phyloP scores from a whole-genome alignment of 92 coral and sea anemone species.

The Blastomussa wellsi region DNA sequence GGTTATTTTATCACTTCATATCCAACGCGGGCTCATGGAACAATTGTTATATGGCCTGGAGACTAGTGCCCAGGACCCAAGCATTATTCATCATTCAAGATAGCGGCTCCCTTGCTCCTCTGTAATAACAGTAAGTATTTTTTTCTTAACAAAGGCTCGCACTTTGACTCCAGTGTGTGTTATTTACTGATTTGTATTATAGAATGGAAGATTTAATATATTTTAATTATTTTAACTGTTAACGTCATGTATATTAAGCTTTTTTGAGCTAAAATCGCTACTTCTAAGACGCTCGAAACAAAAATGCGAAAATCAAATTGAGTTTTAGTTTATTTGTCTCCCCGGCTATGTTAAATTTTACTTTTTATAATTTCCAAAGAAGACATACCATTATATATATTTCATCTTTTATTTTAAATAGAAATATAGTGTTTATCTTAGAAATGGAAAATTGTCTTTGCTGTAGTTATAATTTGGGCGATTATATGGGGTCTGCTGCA shows the following conservation, averaged over 20 bases:
- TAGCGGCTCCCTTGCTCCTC: too few species aligned
- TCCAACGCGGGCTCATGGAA: too few species aligned
- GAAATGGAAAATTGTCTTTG: slow-evolving; percentile 33
- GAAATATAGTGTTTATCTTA: slow-evolving; percentile 36
- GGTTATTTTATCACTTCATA: too few species aligned
- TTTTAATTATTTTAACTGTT: slow-evolving; percentile 28
- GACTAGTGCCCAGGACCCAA: slow-evolving; percentile 41
- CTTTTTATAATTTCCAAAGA: too few species aligned
- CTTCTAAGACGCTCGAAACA: too few species aligned
- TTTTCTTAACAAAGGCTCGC: slow-evolving; percentile 23
- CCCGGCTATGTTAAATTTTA: too few species aligned
- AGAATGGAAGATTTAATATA: slow-evolving; percentile 35
- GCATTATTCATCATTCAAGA: too few species aligned
- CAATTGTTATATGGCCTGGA: too few species aligned
- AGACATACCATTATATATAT: too few species aligned
- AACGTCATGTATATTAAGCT: slow-evolving; percentile 20
- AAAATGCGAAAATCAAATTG: too few species aligned
- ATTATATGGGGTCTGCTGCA: too few species aligned
- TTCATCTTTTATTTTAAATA: too few species aligned
- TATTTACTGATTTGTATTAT: slow-evolving; percentile 35
- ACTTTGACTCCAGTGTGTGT: slow-evolving; percentile 42
- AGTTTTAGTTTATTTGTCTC: slow-evolving; percentile 20
- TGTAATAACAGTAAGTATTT: slow-evolving; percentile 28
- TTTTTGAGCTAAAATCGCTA: slow-evolving; percentile 1
- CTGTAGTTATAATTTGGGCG: slow-evolving; percentile 14